These are phyloP conservation scores for Acrocephalus arundinaceus DNA, from an alignment of 2,113 vertebrate genomes.

Conservation along the genomic window DNA sequence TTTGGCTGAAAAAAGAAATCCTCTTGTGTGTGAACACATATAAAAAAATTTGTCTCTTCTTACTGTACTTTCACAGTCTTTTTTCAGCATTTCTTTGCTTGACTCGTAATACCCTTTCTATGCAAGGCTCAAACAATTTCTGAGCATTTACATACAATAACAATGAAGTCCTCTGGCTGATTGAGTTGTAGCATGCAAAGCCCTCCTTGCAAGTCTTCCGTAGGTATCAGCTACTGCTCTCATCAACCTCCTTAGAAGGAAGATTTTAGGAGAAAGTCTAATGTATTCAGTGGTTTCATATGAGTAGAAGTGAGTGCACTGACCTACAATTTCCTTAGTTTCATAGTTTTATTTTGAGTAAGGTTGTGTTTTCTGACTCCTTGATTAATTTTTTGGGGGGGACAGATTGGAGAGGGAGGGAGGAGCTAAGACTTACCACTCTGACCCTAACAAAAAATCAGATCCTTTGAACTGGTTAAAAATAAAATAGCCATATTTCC, in stretches of 20 bases:
- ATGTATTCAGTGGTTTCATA: not conserved
- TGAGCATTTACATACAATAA: not conserved
- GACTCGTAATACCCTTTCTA: not conserved
- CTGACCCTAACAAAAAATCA: not conserved
- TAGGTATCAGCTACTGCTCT: not conserved
- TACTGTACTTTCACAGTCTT: not conserved
- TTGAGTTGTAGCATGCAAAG: not conserved
- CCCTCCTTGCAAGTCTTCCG: not conserved
- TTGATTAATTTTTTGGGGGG: not conserved
- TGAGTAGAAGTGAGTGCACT: not conserved
- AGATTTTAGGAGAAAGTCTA: conserved; percentile 4
- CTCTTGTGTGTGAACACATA: not conserved
- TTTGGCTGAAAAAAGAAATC: not conserved
- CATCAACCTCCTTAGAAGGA: not conserved
- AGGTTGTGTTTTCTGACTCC: not conserved
- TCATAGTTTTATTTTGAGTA: not conserved
- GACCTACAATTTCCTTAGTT: not conserved
- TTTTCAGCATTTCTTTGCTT: not conserved
- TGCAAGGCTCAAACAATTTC: not conserved
- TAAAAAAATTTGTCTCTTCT: not conserved
- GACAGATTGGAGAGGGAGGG: accelerated
- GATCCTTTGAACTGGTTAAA: not conserved
- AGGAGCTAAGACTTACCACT: not conserved
- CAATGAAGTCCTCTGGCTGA: not conserved
- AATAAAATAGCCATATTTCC: not conserved